Base-by-base conservation (phyloP, 2,888 invertebrate species). In the Pardosa pseudoannulata region DNA sequence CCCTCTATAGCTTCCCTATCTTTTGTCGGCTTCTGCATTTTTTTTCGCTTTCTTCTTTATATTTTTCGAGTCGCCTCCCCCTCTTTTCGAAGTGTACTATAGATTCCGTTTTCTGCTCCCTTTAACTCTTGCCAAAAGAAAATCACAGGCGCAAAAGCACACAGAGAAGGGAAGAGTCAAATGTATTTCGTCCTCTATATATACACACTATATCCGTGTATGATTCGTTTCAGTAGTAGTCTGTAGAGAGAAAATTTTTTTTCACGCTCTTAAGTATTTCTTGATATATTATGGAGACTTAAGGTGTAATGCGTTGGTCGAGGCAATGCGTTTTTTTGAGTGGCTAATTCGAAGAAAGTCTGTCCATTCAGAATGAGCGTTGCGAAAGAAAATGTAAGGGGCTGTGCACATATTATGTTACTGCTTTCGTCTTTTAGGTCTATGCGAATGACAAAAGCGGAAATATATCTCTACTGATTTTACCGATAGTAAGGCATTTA, bases 1-100 rank as follows among this genome's bases (percentile, higher is more conserved):
- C 70, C 82, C 62, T 82, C 75, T 39, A 81, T 80, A 74, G 39
- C 70, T 82, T 82, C 82, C 72, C 78, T 73, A 78, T 83, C 78
- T 83, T 83, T 78, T 83, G 83, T 78, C 82, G 70, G 56, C 68
- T 75, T 82, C 64, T 64, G 65, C 50, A 27, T 46, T 65, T 62
- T 32, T 32, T 32, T 32, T n/a, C 56, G 9, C 41, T 62, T 32
- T 32, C 36, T 32, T n/a, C 56, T 19, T 32, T 32, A 32, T 50
- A 56, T 19, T 46, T 65, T 70, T 9, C 36, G n/a, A 65, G 64
- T 11, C 41, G 32, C 50, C 39, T 31, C 39, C 36, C 36, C 23
- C 62, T 46, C 41, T 32, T 27, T 29, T 41, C 50, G 27, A 32
- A 39, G 19, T 39, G 68, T 65, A 36, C 50, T 56, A 78, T 78